Evolutionary conservation across 2,888 invertebrate species (phyloP), one percentile per base, ranked within the genome.

Genomic region (Crocallis elinguaria): DNA sequence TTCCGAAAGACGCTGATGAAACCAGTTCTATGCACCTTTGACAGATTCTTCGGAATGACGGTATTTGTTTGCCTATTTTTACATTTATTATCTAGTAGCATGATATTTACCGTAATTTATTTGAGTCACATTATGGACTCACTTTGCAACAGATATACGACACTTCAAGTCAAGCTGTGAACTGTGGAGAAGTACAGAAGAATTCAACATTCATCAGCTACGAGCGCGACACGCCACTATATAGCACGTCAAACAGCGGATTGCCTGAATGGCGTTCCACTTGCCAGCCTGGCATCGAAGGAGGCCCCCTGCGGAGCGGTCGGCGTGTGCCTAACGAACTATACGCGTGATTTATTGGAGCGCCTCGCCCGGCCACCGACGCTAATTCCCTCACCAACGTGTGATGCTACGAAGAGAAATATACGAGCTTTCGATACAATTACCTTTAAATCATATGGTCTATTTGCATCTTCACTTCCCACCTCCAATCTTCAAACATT

Each of bases 261-360:
- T 79, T 86, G 70, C 73, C 71, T 82, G 72, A 83, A 83, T 82
- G 73, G 82, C 73, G 83, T 77, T 82, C 76, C 83, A 86, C 84
- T 86, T 86, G 86, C 79, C 83, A 73, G 77, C 74, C 79, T 73
- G 82, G 88, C 81, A 79, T 82, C 85, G 86, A 86, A 87, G 78
- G 75, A 67, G 84, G 84, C 83, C 81, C 88, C 90, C 90, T 70
- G 87, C 66, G 64, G 90, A 52, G 88, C 69, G 68, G 77, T 69
- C 82, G 82, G 81, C 82, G 81, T 75, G 82, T 75, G 78, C 84
- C 84, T 90, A 90, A 90, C 90, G 89, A 90, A 90, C 86, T 85
- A 79, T 82, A 78, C 73, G 77, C 60, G 80, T 87, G 86, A 87
- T 87, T 86, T 87, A 87, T 86, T 64, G 69, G 70, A 66, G 66